Evolutionary conservation across 2,888 invertebrate species (phyloP).

Genomic region (Timema cristinae): DNA sequence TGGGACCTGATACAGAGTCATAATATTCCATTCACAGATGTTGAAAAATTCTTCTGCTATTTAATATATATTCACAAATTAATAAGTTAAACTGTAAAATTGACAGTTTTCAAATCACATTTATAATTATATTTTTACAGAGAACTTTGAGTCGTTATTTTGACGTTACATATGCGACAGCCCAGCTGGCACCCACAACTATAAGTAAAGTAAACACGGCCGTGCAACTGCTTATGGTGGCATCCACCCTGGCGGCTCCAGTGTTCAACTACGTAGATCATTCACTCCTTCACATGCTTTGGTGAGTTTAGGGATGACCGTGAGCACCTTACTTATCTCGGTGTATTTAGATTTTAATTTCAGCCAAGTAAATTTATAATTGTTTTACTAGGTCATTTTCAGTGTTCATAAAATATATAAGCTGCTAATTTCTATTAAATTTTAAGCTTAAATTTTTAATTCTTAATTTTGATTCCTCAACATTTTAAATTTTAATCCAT

Average conservation of each 20-base stretch:
- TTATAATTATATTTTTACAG: slow-evolving; percentile 51
- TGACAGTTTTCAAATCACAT: no score
- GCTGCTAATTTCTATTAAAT: no score
- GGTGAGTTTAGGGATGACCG: slow-evolving; percentile 46
- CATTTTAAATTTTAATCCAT: slow-evolving; percentile 15
- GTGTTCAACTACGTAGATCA: slow-evolving; percentile 84
- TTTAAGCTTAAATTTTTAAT: background rate
- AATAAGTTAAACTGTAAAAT: no score
- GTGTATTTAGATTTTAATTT: no score
- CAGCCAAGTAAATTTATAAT: no score
- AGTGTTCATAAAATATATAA: no score
- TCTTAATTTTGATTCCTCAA: slow-evolving; percentile 8
- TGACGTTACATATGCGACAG: slow-evolving; percentile 90
- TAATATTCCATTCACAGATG: no score
- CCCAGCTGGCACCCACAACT: slow-evolving; percentile 84
- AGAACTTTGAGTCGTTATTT: slow-evolving; percentile 83
- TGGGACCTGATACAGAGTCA: no score
- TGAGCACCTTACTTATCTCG: no score
- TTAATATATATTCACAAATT: no score
- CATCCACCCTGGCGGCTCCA: slow-evolving; percentile 84
- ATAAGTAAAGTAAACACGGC: slow-evolving; percentile 95
- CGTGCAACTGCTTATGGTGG: slow-evolving; percentile 80
- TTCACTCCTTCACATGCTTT: slow-evolving; percentile 69
- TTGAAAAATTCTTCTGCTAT: no score
- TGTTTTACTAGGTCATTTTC: no score